Base-by-base conservation (phyloP, 2,113 vertebrate species). In the Chloroceryle aenea region DNA sequence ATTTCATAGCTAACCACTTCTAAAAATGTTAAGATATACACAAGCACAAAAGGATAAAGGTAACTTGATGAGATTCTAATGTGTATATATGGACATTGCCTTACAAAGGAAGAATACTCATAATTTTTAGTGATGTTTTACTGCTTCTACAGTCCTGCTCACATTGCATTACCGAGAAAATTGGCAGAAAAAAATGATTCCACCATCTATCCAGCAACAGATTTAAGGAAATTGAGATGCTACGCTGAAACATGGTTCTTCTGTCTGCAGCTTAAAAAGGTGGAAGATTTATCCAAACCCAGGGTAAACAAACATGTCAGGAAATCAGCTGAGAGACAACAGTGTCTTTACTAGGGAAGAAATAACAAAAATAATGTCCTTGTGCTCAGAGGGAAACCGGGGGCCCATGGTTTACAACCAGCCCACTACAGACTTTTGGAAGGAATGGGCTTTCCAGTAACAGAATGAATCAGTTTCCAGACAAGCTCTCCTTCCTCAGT, bases 321-420 rank as follows among this genome's bases (percentile, higher is more conserved):
- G 87, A 96, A 97, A 73, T 90, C 86, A 93, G 62, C 93, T 47
- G 73, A 88, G 61, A 94, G 85, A 96, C 50, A 27, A 38, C 34
- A 67, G 78, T 90, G 73, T 53, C 59, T 83, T 79, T 76, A 36
- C 85, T 89, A 80, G 59, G 58, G 68, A 93, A 95, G 76, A 92
- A 96, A 78, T 88, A 89, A 89, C 74, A 93, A 95, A 96, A 97
- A 93, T 89, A 96, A 90, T 94, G 90, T 94, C 67, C 68, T 84
- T 81, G 67, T 66, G 48, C 80, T 94, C 89, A 71, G 81, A 94
- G 84, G 89, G 87, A 97, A 96, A 95, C 55, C 92, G 96, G 89
- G 68, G 84, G 86, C 92, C 89, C 86, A 87, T 50, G 25, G 18
- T 90, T 91, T 91, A 95, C 75, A 75, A 85, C 43, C 56, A 73